Percentiles rank a stretch among this genome's conserved stretches.
phyloP scores from a whole-genome alignment of 2,888 invertebrate species.

The Lycocerus yunnanus region DNA sequence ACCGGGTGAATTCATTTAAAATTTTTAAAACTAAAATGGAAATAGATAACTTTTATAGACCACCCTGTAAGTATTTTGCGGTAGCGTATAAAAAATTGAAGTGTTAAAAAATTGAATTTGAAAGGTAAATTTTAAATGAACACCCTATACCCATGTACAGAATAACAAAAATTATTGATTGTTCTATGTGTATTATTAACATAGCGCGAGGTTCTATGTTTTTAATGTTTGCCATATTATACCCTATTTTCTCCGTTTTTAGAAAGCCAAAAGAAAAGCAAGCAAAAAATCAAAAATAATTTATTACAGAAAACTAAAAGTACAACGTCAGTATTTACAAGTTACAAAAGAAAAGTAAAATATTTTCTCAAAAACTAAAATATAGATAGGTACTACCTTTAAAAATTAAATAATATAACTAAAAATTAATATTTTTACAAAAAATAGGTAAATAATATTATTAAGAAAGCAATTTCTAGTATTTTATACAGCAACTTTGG shows the following conservation, averaged over 20 bases:
- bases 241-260: slow-evolving; percentile 53
- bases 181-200: not conserved
- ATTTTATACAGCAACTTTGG: slow-evolving; percentile 49
- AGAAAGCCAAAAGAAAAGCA: slow-evolving; percentile 19
- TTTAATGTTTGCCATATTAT: slow-evolving; percentile 24
- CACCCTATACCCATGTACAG: not conserved
- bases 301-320: slow-evolving; percentile 19
- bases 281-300: slow-evolving; percentile 1
- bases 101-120: not conserved
- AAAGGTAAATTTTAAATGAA: not conserved
- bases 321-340: slow-evolving; percentile 12
- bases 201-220: slow-evolving; percentile 1
- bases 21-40: not conserved
- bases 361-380: slow-evolving; percentile 22
- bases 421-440: slow-evolving; percentile 33
- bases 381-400: no score
- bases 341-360: slow-evolving; percentile 16
- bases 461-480: slow-evolving; percentile 22
- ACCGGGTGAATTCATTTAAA: not conserved
- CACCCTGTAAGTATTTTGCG: not conserved
- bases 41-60: not conserved
- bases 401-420: slow-evolving; percentile 26
- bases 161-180: not conserved
- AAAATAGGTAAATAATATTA: not conserved
- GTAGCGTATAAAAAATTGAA: not conserved